phyloP scores from a whole-genome alignment of 1,140 invertebrate species.

The Drosophila willistoni region DNA sequence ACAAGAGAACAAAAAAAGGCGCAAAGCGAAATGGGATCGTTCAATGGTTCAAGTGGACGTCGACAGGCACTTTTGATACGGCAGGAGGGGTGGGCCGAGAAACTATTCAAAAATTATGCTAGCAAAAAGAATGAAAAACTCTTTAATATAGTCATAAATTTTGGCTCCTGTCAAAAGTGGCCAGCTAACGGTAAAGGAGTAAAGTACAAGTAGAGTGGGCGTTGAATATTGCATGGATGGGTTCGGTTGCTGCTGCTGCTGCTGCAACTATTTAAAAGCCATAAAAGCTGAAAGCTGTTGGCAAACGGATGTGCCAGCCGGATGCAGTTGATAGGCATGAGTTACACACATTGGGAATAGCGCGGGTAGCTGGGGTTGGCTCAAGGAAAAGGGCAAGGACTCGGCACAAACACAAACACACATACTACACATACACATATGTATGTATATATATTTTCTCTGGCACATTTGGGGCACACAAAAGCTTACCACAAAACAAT shows the following conservation, averaged over 20 bases:
- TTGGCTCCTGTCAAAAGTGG: slow-evolving; percentile 57
- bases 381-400: neutral
- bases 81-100: neutral
- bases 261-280: slow-evolving; percentile 77
- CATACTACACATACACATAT: neutral
- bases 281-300: slow-evolving; percentile 80
- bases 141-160: slow-evolving; percentile 79
- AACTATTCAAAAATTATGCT: slow-evolving; percentile 76
- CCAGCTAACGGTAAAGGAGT: neutral
- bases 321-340: slow-evolving; percentile 78
- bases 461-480: slow-evolving; percentile 69
- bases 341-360: slow-evolving; percentile 40
- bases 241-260: slow-evolving; percentile 26
- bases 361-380: neutral
- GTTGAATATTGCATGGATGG: slow-evolving; percentile 53
- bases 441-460: slow-evolving; percentile 58
- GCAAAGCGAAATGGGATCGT: neutral
- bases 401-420: slow-evolving; percentile 19
- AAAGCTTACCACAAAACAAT: slow-evolving; percentile 74
- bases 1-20: neutral
- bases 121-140: slow-evolving; percentile 53
- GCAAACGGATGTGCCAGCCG: slow-evolving; percentile 75
- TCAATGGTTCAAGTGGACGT: slow-evolving; percentile 31
- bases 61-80: slow-evolving; percentile 38
- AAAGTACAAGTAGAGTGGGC: neutral